Base-by-base conservation (phyloP, 1,140 invertebrate genomes). In the Cryptotermes secundus region DNA sequence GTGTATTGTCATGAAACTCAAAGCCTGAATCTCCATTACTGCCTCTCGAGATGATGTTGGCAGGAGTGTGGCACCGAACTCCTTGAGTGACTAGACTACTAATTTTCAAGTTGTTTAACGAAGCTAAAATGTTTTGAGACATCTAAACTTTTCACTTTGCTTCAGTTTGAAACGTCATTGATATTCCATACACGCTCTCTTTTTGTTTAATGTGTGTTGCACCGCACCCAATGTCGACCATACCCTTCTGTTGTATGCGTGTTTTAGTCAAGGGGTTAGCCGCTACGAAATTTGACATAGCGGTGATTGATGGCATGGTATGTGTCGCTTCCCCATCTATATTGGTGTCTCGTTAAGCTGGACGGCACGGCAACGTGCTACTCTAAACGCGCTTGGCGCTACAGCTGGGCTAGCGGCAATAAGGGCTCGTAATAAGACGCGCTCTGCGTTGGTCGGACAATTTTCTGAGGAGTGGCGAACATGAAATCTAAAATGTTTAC, bases 191-290 rank as follows among this genome's bases (percentile, higher is more conserved):
- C 59, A n/a, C 7, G 31, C 53, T 59, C 59, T 72, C 59, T 31
- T 72, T n/a, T 6, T 72, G 59, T 72, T 72, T 72, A 31, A 72
- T 72, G 59, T 26, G 26, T 72, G 59, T 72, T 72, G 4, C n/a
- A 3, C 14, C 12, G 45, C 14, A 19, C 19, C 45, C 22, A 0
- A 2, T 49, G 45, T 49, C 45, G 16, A 7, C 59, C 59, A 72
- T 72, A 72, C n/a, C 59, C 59, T 31, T 72, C 19, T 16, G 7
- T 3, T 72, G 26, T 72, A 72, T 72, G 59, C 59, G 59, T 72
- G 59, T 72, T 72, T 72, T 72, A 72, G 59, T 72, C 59, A 72
- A 72, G 59, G 59, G 59, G 59, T 72, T 72, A 72, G 59, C 59
- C 59, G 59, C 59, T 26, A 31, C 59, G 26, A 72, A 72, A 72